These are phyloP conservation scores for Xestia ashworthii DNA, from an alignment of 2,888 invertebrate genomes.

Conservation along the genomic window DNA sequence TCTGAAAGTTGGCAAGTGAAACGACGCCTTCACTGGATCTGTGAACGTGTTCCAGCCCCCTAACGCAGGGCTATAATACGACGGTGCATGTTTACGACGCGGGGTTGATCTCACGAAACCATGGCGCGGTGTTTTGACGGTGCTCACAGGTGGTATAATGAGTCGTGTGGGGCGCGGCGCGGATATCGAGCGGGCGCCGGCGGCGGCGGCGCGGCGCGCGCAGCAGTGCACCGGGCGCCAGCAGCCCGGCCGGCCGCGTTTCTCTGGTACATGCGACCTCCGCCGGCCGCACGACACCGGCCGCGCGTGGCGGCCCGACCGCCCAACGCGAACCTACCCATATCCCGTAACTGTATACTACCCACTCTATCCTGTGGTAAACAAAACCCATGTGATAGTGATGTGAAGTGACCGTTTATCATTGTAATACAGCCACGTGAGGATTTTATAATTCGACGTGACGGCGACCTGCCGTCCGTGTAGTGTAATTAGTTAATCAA, in stretches of 20 bases:
- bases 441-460: conserved; percentile 62
- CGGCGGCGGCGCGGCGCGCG: conserved; percentile 81
- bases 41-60: conserved; percentile 50
- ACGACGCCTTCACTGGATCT: conserved; percentile 38
- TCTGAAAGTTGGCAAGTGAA: conserved; percentile 35
- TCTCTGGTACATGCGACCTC: conserved; percentile 74
- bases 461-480: conserved; percentile 67
- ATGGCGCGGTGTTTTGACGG: conserved; percentile 87
- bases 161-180: conserved; percentile 84
- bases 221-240: conserved; percentile 80
- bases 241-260: conserved; percentile 81
- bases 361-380: conserved; percentile 71
- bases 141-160: conserved; percentile 88
- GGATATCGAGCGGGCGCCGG: conserved; percentile 79
- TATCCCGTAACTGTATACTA: conserved; percentile 66
- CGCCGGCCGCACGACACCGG: conserved; percentile 73
- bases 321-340: conserved; percentile 75
- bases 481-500: conserved; percentile 81
- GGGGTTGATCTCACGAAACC: conserved; percentile 72
- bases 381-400: conserved; percentile 75
- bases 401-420: conserved; percentile 65
- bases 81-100: conserved; percentile 62
- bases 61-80: conserved; percentile 48
- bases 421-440: conserved; percentile 68
- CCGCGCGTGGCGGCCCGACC: conserved; percentile 77